phyloP scores from a whole-genome alignment of 2,113 vertebrate genomes.

The Porphyrio hochstetteri region DNA sequence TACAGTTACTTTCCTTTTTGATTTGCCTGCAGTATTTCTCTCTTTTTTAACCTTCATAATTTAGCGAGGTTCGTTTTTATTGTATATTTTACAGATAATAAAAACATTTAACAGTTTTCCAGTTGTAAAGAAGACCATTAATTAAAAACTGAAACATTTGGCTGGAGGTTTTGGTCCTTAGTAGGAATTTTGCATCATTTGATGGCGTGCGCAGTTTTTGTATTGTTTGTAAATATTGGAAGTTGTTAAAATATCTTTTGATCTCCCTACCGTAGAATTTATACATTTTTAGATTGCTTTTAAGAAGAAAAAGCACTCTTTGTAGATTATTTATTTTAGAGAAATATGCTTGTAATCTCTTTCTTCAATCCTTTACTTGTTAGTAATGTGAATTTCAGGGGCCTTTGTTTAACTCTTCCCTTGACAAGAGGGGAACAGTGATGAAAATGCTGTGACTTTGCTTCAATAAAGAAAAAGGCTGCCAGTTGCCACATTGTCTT shows the following conservation, averaged over 20 bases:
- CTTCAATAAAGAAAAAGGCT: slow-evolving; percentile 71
- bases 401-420: slow-evolving; percentile 65
- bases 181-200: slow-evolving; percentile 74
- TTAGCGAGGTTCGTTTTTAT: slow-evolving; percentile 68
- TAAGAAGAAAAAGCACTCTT: slow-evolving; percentile 72
- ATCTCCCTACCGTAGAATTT: slow-evolving; percentile 80
- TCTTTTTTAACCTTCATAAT: slow-evolving; percentile 54
- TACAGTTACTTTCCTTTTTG: slow-evolving; percentile 73
- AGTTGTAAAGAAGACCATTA: slow-evolving; percentile 69
- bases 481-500: slow-evolving; percentile 58
- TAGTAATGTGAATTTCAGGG: slow-evolving; percentile 71
- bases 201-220: slow-evolving; percentile 80
- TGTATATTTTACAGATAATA: slow-evolving; percentile 69
- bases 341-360: slow-evolving; percentile 67
- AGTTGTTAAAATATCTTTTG: slow-evolving; percentile 81
- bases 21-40: slow-evolving; percentile 75
- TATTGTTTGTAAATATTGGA: slow-evolving; percentile 86
- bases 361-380: slow-evolving; percentile 59
- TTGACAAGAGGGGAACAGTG: slow-evolving; percentile 48
- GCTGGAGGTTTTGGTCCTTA: slow-evolving; percentile 62
- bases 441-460: slow-evolving; percentile 68
- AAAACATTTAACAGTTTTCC: slow-evolving; percentile 68
- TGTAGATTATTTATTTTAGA: slow-evolving; percentile 93
- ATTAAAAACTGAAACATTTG: slow-evolving; percentile 54
- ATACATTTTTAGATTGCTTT: slow-evolving; percentile 81